These are phyloP conservation scores for Myotis pilosus DNA, from an alignment of 2,797 vertebrate genomes.

Conservation along the genomic window DNA sequence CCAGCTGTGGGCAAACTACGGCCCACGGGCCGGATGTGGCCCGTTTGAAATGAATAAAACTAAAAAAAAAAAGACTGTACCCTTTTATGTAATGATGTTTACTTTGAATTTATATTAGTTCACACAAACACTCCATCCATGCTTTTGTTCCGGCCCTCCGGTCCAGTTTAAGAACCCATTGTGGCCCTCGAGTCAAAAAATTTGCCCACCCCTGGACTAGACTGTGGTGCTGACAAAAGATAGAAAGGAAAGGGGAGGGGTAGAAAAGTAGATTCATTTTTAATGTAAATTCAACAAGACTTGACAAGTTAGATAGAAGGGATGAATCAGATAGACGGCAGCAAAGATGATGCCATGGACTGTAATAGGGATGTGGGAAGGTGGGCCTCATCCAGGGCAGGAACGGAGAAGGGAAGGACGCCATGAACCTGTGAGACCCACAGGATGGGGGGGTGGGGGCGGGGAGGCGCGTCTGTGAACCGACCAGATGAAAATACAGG, in stretches of 20 bases:
- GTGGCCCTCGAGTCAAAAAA: too few species aligned
- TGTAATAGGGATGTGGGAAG: not conserved
- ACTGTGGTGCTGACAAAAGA: not conserved
- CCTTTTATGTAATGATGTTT: too few species aligned
- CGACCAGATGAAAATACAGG: not conserved
- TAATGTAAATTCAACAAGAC: not conserved
- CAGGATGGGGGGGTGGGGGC: fast-evolving
- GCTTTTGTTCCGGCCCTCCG: too few species aligned
- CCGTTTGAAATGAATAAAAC: too few species aligned
- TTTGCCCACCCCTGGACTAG: too few species aligned
- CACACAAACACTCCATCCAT: too few species aligned
- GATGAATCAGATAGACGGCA: not conserved
- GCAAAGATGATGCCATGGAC: not conserved
- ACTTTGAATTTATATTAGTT: too few species aligned
- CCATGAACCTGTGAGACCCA: not conserved
- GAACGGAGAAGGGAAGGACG: not conserved
- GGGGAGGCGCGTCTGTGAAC: not conserved
- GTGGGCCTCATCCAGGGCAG: not conserved
- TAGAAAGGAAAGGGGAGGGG: not conserved
- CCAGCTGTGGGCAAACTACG: too few species aligned
- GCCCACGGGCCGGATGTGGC: too few species aligned
- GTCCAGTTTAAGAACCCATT: too few species aligned
- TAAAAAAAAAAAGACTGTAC: too few species aligned
- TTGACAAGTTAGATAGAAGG: not conserved
- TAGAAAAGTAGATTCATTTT: not conserved